A percentile compares a stretch with the other conserved stretches of the same genome.
These are phyloP conservation scores for Oxyura jamaicensis DNA, from an alignment of 2,113 vertebrate genomes.

Conservation along the genomic window DNA sequence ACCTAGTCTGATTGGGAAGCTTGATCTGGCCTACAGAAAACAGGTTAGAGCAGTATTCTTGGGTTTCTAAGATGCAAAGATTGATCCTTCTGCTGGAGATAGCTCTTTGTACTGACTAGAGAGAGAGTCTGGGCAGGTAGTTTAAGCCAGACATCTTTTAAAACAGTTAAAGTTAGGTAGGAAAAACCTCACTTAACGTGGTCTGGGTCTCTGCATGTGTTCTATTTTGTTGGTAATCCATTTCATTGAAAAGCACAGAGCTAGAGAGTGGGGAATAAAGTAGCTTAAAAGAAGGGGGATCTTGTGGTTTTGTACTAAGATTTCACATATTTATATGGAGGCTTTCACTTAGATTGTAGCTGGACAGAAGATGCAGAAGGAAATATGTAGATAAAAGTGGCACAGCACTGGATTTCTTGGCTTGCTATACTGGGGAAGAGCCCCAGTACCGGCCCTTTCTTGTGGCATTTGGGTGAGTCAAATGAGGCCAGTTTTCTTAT, in stretches of 20 bases:
- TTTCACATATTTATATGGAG: neutral
- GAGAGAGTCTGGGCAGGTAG: neutral
- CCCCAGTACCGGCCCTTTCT: neutral
- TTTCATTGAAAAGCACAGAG: neutral
- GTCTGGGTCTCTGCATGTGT: neutral
- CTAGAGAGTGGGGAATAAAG: neutral
- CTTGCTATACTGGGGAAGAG: neutral
- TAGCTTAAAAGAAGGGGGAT: neutral
- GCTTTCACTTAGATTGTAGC: neutral
- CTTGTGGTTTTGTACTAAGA: neutral
- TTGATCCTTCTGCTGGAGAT: neutral
- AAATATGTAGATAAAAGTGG: neutral
- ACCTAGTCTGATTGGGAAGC: neutral
- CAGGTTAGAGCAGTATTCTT: neutral
- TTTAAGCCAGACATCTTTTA: neutral
- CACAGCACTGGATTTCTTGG: neutral
- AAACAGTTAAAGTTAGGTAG: neutral
- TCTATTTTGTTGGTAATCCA: neutral
- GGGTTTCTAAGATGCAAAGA: neutral
- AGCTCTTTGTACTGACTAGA: neutral
- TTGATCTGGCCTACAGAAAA: neutral
- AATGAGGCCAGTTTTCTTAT: neutral
- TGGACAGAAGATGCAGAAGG: neutral
- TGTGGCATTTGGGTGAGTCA: slow-evolving; percentile 14
- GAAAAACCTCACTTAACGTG: neutral